A percentile compares a stretch with the other conserved stretches of the same genome.
Conservation (phyloP, 53 echinoderm and acorn worm genomes). For the Luidia sarsii region DNA sequence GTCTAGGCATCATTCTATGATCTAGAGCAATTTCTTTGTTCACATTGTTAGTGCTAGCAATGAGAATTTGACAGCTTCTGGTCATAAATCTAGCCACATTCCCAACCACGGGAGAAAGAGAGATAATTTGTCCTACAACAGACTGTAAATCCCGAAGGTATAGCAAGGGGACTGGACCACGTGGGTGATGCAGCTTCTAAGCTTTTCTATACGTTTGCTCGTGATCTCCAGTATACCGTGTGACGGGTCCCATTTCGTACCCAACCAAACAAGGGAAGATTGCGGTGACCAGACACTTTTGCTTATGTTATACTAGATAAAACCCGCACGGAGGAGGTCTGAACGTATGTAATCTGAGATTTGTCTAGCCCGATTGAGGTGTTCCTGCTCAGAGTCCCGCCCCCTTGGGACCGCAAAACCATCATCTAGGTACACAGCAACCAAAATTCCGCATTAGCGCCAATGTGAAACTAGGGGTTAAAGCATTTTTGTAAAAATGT, state of each 20-base stretch:
- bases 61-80: background rate
- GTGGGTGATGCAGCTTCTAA: too few species aligned
- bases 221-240: too few species aligned
- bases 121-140: background rate
- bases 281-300: background rate
- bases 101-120: background rate
- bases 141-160: background rate
- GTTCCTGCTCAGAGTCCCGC: background rate
- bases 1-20: background rate
- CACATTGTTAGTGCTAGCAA: background rate
- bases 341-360: too few species aligned
- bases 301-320: background rate
- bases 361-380: background rate
- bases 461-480: conserved; percentile 9
- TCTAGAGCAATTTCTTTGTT: background rate
- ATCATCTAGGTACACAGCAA: conserved; percentile 11
- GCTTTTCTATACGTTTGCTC: too few species aligned
- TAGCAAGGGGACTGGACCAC: too few species aligned
- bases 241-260: background rate
- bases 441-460: background rate
- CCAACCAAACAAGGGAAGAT: background rate
- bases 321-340: background rate
- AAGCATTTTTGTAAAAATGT: conserved; percentile 1
- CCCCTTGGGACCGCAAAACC: background rate
- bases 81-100: too few species aligned